These are phyloP conservation scores for Pachyrhynchus sulphureomaculatus DNA, from an alignment of 1,140 invertebrate genomes.

Conservation along the genomic window DNA sequence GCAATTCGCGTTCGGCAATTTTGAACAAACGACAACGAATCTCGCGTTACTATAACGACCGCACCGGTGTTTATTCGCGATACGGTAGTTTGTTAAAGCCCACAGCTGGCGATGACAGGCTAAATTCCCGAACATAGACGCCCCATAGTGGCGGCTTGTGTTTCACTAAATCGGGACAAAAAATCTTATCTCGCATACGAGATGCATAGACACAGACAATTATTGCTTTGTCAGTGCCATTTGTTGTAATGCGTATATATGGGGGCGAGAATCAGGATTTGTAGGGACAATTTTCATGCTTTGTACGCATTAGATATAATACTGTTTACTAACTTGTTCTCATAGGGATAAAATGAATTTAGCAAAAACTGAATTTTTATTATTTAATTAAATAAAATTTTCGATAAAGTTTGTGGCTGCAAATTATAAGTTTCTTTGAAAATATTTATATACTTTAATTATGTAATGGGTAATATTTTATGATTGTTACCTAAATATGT, in stretches of 20 bases:
- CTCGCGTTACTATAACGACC: background rate
- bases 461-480: too few relatives aligned
- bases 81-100: constrained; percentile 43
- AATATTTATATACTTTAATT: too few relatives aligned
- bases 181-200: constrained; percentile 32
- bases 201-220: constrained; percentile 34
- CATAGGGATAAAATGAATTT: too few relatives aligned
- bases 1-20: background rate
- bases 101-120: constrained; percentile 41
- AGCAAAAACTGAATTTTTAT: too few relatives aligned
- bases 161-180: constrained; percentile 8
- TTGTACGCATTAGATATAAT: too few relatives aligned
- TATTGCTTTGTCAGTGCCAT: constrained; percentile 35
- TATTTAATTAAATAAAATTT: too few relatives aligned
- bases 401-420: too few relatives aligned
- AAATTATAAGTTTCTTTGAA: too few relatives aligned
- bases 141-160: constrained; percentile 5
- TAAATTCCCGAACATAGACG: constrained; percentile 38
- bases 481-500: too few relatives aligned
- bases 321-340: too few relatives aligned
- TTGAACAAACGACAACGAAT: background rate
- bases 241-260: constrained; percentile 17
- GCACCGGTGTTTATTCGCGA: constrained; percentile 42
- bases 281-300: background rate
- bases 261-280: background rate